Conservation (phyloP, 2,888 invertebrate species). For the Zeuzera pyrina region DNA sequence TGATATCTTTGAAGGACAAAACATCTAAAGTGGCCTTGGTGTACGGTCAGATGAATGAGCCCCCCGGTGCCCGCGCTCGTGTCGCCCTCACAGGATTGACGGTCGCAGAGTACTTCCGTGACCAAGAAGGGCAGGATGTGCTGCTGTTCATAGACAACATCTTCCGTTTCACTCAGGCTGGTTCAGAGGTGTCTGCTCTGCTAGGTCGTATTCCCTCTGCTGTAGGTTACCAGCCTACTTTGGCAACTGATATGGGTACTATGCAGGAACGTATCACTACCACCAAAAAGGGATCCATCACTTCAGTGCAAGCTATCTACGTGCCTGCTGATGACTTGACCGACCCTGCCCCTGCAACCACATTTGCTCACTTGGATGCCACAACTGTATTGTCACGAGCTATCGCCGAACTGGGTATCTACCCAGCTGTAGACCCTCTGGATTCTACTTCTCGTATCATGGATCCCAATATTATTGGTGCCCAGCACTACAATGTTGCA, state of each 20-base stretch:
- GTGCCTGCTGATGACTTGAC: conserved; percentile 97
- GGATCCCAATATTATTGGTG: conserved; percentile 93
- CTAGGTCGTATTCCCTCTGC: conserved; percentile 97
- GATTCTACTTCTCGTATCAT: conserved; percentile 96
- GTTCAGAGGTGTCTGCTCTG: conserved; percentile 92
- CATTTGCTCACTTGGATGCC: conserved; percentile 96
- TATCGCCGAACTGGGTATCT: conserved; percentile 94
- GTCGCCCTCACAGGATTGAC: conserved; percentile 94
- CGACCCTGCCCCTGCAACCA: conserved; percentile 96
- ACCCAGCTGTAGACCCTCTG: conserved; percentile 95
- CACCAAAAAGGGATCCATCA: conserved; percentile 94
- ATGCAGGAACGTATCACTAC: conserved; percentile 98
- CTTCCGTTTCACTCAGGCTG: conserved; percentile 94
- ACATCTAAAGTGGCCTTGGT: conserved; percentile 94
- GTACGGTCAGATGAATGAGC: conserved; percentile 98
- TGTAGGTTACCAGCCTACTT: conserved; percentile 96
- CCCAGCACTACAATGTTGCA: conserved; percentile 91
- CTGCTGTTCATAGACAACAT: conserved; percentile 97
- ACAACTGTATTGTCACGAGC: conserved; percentile 95
- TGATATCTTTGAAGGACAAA: conserved; percentile 91
- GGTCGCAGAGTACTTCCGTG: conserved; percentile 96
- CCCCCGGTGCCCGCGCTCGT: conserved; percentile 95
- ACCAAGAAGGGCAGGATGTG: conserved; percentile 95
- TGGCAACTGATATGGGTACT: conserved; percentile 97
- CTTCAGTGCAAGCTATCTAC: conserved; percentile 91